phyloP scores from a whole-genome alignment of 2,888 invertebrate species.

The Xestia c-nigrum region DNA sequence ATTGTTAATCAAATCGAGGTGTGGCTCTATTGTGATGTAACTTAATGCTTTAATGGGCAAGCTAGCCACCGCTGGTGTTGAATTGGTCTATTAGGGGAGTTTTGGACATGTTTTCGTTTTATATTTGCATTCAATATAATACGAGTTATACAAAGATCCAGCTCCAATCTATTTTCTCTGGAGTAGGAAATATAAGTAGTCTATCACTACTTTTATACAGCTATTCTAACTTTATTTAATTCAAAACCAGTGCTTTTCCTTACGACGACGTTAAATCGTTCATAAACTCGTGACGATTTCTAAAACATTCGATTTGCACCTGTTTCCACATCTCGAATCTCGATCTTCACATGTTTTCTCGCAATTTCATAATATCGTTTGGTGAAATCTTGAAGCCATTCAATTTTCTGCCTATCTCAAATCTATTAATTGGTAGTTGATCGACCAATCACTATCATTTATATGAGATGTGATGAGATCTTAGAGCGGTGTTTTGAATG shows the following conservation, averaged over 20 bases:
- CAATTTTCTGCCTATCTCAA: neutral
- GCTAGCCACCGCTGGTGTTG: slow-evolving; percentile 49
- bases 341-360: slow-evolving; percentile 1
- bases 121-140: slow-evolving; percentile 24
- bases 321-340: neutral
- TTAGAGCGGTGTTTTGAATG: neutral
- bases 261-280: neutral
- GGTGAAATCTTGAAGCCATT: neutral
- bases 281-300: slow-evolving; percentile 11
- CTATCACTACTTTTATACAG: no score
- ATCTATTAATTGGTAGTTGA: neutral
- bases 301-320: neutral
- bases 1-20: slow-evolving; percentile 44
- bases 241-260: neutral
- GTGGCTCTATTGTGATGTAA: slow-evolving; percentile 56
- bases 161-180: neutral
- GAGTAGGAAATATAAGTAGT: neutral
- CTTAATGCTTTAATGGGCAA: slow-evolving; percentile 43
- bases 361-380: neutral
- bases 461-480: neutral
- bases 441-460: neutral
- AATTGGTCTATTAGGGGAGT: slow-evolving; percentile 25
- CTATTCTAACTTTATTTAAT: neutral
- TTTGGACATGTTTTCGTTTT: slow-evolving; percentile 11
- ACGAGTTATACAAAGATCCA: no score